Evolutionary conservation across 2,113 vertebrate species (phyloP), one percentile per base, ranked within the genome.

Genomic region (Pelecanoides urinatrix): DNA sequence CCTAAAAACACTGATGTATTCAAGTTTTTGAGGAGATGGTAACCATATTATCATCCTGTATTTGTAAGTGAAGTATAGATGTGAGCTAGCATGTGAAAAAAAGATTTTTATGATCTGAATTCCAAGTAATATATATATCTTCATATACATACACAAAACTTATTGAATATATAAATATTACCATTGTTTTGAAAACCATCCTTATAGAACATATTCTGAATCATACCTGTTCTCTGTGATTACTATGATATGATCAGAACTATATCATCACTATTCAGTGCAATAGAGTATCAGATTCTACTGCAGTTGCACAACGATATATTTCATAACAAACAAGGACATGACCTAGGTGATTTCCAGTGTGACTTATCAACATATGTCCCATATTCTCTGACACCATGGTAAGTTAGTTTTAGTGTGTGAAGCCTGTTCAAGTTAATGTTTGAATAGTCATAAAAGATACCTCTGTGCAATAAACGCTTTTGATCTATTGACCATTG

Each of bases 371-470:
- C 44, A 71, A 40, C 21, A 25, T 30, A 26, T 42, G 42, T 74
- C 76, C n/a, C 61, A 11, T 70, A 34, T 59, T 94, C 16, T 62
- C 44, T 94, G 63, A 27, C 20, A 80, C 25, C 6, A 18, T 13
- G 36, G 17, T 59, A 72, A 79, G 59, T 86, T 79, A 82, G 21
- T 67, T 92, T 86, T 83, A 83, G 16, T 75, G 40, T 80, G 36
- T 78, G 53, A 93, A 88, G 49, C 63, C 44, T 73, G 6, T 74
- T 96, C 78, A 86, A 44, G 70, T 94, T 94, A 94, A 52, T 94
- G 87, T 93, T 78, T 92, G 72, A 79, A 55, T 78, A 96, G 63
- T 92, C 67, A 63, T 92, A 84, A 96, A 95, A 93, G 63, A 63
- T 59, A 77, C 32, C 63, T 92, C 81, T 86, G 50, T 86, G 47